Percentiles rank a stretch among this genome's conserved stretches.
Conservation (phyloP, 2,113 vertebrate species). For the Gallinago media region DNA sequence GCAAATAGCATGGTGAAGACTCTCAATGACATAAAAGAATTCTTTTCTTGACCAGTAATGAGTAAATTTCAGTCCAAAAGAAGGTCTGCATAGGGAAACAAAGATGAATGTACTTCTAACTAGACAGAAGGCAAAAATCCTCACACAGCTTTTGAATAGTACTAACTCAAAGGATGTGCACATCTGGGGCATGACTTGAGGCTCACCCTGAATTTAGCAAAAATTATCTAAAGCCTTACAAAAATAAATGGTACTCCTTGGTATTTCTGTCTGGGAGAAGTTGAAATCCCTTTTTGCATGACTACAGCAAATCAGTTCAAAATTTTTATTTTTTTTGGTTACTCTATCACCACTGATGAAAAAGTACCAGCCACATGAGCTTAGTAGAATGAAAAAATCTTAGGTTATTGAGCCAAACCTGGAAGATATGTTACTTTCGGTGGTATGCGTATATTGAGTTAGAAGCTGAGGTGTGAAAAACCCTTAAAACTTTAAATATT, state of each 20-base stretch:
- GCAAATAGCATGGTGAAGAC: neutral
- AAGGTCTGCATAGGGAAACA: neutral
- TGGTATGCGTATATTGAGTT: neutral
- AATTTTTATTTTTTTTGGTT: neutral
- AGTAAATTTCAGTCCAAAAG: neutral
- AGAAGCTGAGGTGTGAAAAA: neutral
- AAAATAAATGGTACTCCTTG: neutral
- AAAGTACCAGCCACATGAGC: neutral
- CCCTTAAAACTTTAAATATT: neutral
- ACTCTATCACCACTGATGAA: neutral
- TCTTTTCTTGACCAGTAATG: neutral
- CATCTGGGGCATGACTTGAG: neutral
- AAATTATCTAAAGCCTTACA: neutral
- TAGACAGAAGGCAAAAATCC: neutral
- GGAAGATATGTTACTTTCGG: neutral
- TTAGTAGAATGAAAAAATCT: neutral
- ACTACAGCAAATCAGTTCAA: neutral
- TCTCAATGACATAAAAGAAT: neutral
- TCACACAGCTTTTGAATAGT: neutral
- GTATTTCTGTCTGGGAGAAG: neutral
- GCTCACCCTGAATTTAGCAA: neutral
- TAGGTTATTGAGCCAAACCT: neutral
- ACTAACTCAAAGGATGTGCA: neutral
- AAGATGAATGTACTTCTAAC: neutral
- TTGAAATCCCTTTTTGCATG: neutral